Evolutionary conservation across 92 coral and sea anemone genomes (phyloP), one percentile per base, ranked within the genome.

Genomic region (Palythoa grandis): DNA sequence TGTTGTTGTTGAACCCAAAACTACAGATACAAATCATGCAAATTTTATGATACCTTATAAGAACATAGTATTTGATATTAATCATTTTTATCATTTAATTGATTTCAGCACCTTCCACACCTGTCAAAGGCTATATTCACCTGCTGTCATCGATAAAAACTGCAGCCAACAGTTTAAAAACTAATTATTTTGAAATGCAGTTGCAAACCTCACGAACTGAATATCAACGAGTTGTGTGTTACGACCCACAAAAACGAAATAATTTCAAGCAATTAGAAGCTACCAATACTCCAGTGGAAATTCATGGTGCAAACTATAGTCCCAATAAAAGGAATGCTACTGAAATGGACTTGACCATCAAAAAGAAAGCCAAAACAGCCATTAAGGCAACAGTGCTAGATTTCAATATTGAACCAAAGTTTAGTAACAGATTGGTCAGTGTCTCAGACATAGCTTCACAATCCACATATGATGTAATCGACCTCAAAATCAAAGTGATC

Each of bases 271-370:
- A 84, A 5, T 84, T 56, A 23, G 40, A 84, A 84, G 17, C 74
- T 15, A 72, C 67, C 11, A 72, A 72, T 23, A 54, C 14, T 68
- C 87, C 82, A 52, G 53, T 84, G 48, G 48, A 10, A 12, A 25
- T 84, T 25, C 24, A 72, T 23, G 54, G 40, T 10, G 87, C 72
- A 17, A 67, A 72, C 15, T 29, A 6, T 20, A 84, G 79, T 25
- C 79, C 87, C 54, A 84, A 84, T 57, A 84, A 84, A 54, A 37
- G 87, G 14, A 84, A 72, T 56, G 80, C 87, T 40, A 35, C 48
- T 72, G 29, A 72, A 35, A 84, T 84, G 82, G 87, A 72, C 80
- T 84, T 84, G 23, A 15, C 87, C 40, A 56, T 84, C 13, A 84
- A 11, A 52, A 84, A 84, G 68, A 86, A 86, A 86, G 50, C 58